These are phyloP conservation scores for Heliconius charithonia DNA, from an alignment of 2,888 invertebrate genomes.

Conservation along the genomic window DNA sequence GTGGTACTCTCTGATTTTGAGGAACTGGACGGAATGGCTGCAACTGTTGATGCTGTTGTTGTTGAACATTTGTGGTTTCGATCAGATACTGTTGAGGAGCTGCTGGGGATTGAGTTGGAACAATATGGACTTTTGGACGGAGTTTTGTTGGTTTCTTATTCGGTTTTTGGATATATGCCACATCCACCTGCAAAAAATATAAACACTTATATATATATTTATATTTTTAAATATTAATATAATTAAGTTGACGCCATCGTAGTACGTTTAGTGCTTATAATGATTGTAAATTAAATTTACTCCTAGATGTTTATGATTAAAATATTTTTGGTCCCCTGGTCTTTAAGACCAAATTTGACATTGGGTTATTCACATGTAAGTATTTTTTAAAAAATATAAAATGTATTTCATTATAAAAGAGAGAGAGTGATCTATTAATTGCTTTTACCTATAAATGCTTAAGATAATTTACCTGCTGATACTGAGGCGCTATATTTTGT, in stretches of 20 bases:
- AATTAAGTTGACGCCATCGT: too few relatives aligned
- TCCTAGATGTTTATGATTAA: too few relatives aligned
- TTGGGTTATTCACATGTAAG: too few relatives aligned
- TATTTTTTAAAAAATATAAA: too few relatives aligned
- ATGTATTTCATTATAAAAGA: too few relatives aligned
- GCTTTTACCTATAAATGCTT: not conserved
- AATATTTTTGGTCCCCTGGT: too few relatives aligned
- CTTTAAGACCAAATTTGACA: too few relatives aligned
- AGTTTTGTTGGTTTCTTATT: slow-evolving; percentile 74
- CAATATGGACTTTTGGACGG: slow-evolving; percentile 66
- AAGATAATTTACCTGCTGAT: slow-evolving; percentile 57
- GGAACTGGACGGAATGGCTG: slow-evolving; percentile 60
- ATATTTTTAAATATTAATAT: not conserved
- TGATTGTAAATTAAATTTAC: too few relatives aligned
- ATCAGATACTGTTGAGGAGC: slow-evolving; percentile 80
- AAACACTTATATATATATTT: not conserved
- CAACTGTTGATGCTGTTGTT: slow-evolving; percentile 55
- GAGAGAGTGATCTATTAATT: too few relatives aligned
- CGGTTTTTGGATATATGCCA: slow-evolving; percentile 72
- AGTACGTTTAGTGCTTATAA: too few relatives aligned
- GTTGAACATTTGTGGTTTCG: slow-evolving; percentile 78
- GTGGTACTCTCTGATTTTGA: slow-evolving; percentile 64
- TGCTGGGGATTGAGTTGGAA: slow-evolving; percentile 61
- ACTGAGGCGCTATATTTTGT: slow-evolving; percentile 52
- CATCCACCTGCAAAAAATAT: slow-evolving; percentile 68